Percentiles rank a stretch among this genome's conserved stretches.
phyloP scores from a whole-genome alignment of 2,113 vertebrate species.

The Phainopepla nitens region DNA sequence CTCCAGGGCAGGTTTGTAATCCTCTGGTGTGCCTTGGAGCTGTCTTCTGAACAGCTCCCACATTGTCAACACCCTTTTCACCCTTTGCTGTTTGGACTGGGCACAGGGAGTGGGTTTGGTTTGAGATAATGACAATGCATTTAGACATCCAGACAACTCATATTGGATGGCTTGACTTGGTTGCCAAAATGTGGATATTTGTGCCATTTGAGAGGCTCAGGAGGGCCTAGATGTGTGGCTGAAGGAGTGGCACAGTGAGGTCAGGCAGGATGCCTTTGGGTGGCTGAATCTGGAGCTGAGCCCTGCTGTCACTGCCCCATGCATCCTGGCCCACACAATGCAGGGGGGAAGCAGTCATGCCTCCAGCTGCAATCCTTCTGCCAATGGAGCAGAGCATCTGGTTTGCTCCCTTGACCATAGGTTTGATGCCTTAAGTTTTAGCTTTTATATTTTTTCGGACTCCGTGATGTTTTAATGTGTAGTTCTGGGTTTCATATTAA shows the following conservation, averaged over 20 bases:
- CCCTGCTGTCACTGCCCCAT: accelerated
- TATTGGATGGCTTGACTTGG: neutral
- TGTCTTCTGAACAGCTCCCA: neutral
- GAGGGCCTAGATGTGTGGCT: neutral
- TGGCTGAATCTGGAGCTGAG: neutral
- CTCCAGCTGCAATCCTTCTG: neutral
- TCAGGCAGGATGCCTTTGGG: neutral
- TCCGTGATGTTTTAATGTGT: no score
- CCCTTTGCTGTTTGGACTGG: neutral
- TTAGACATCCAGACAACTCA: neutral
- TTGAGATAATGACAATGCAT: neutral
- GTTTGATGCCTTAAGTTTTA: no score
- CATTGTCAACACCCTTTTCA: neutral
- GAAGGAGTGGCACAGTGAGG: neutral
- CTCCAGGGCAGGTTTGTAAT: neutral
- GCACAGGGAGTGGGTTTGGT: neutral
- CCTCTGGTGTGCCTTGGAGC: neutral
- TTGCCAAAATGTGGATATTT: neutral
- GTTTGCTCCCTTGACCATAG: neutral
- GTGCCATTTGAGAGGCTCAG: neutral
- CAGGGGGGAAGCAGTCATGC: neutral
- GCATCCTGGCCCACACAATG: neutral
- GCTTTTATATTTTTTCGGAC: no score
- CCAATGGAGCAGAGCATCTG: neutral
- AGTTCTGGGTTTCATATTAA: no score